Conservation (phyloP, 2,888 invertebrate genomes). For the Campoplex capitator region DNA sequence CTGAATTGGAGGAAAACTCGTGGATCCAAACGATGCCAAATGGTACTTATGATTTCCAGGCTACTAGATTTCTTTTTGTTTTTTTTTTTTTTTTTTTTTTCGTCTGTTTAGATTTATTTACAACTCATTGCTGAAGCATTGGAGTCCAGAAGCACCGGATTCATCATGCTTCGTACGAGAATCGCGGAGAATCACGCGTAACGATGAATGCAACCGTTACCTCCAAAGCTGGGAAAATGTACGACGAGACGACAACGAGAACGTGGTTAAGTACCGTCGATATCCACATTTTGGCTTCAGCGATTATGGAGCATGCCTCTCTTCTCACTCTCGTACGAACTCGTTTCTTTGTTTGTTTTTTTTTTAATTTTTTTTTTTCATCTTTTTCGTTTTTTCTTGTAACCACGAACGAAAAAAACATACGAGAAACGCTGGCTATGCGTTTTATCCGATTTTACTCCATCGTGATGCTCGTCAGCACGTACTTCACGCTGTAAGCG, state of each 20-base stretch:
- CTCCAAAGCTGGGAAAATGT: conserved; percentile 24
- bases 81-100: conserved; percentile 5
- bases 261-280: conserved; percentile 29
- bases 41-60: conserved; percentile 44
- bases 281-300: conserved; percentile 47
- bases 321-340: background rate
- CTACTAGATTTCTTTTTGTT: conserved; percentile 33
- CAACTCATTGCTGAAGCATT: conserved; percentile 55
- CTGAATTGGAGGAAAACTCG: conserved; percentile 52
- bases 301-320: conserved; percentile 34
- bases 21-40: conserved; percentile 52
- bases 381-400: background rate
- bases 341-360: conserved; percentile 3
- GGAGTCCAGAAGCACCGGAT: conserved; percentile 38
- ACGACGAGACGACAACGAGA: conserved; percentile 25
- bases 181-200: conserved; percentile 9
- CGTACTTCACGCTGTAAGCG: conserved; percentile 96
- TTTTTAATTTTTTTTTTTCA: background rate
- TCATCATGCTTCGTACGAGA: conserved; percentile 3
- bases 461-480: conserved; percentile 91
- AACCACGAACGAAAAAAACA: conserved; percentile 35
- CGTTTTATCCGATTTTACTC: conserved; percentile 81
- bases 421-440: conserved; percentile 41
- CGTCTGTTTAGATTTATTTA: conserved; percentile 52
- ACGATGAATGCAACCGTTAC: conserved; percentile 14